These are phyloP conservation scores for Alexandromys fortis DNA, from an alignment of 2,113 vertebrate species.

Conservation along the genomic window DNA sequence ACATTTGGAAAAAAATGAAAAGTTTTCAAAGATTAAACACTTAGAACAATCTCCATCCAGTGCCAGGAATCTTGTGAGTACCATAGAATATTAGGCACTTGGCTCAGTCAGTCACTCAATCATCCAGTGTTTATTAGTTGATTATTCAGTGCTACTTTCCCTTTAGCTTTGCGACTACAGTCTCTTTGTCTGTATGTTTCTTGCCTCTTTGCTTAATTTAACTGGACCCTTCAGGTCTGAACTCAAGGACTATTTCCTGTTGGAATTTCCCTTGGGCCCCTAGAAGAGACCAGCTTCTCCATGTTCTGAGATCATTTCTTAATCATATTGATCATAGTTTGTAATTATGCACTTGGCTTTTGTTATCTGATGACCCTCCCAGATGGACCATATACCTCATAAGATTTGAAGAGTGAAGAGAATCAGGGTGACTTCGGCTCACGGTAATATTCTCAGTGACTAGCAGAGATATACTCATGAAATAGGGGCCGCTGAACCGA, in stretches of 20 bases:
- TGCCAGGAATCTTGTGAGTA: not conserved
- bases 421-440: not conserved
- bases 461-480: not conserved
- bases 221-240: not conserved
- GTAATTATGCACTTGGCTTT: not conserved
- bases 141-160: not conserved
- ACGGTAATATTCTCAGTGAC: not conserved
- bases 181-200: not conserved
- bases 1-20: not conserved
- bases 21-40: not conserved
- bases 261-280: not conserved
- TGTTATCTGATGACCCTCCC: not conserved
- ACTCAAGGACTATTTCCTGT: not conserved
- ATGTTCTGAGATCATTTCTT: not conserved
- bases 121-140: not conserved
- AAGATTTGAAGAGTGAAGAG: not conserved
- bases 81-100: not conserved
- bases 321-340: not conserved
- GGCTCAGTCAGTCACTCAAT: not conserved
- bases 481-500: not conserved
- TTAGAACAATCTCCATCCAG: not conserved
- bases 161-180: not conserved
- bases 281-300: conserved; percentile 11
- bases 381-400: not conserved
- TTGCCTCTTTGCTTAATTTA: not conserved